Percentiles rank a stretch among this genome's conserved stretches.
Conservation (phyloP, 2,888 invertebrate genomes). For the Lordiphosa andalusiaca region DNA sequence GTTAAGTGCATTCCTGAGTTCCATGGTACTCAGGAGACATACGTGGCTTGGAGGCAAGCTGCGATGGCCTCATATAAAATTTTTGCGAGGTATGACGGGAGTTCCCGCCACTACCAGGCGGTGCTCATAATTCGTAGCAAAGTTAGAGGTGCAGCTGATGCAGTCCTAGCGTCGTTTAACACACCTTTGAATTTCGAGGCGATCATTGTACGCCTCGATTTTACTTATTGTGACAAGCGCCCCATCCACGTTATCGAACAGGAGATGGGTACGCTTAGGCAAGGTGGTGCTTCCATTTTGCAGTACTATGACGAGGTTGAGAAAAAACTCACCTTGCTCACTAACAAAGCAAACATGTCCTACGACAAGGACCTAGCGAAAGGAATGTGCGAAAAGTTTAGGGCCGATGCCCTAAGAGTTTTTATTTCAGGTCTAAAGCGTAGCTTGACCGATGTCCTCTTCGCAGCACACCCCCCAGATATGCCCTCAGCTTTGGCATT, state of each 20-base stretch:
- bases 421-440: constrained; percentile 4
- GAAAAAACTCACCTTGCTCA: constrained; percentile 8
- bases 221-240: constrained; percentile 3
- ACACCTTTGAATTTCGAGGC: constrained; percentile 1
- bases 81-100: neutral
- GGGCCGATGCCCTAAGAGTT: neutral
- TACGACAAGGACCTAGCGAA: neutral
- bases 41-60: too few relatives aligned
- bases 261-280: constrained; percentile 5
- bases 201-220: constrained; percentile 5
- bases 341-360: constrained; percentile 4
- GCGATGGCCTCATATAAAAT: neutral
- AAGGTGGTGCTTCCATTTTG: constrained; percentile 2
- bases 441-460: neutral
- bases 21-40: too few relatives aligned
- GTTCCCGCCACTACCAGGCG: constrained; percentile 3
- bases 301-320: constrained; percentile 12
- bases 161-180: constrained; percentile 1
- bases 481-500: too few relatives aligned
- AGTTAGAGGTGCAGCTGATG: constrained; percentile 2
- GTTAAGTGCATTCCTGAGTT: too few relatives aligned
- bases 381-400: neutral
- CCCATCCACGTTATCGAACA: constrained; percentile 4
- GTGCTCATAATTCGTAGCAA: constrained; percentile 4
- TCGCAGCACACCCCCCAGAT: too few relatives aligned